Conservation (phyloP, 2,797 vertebrate genomes). For the Myotis planiceps region DNA sequence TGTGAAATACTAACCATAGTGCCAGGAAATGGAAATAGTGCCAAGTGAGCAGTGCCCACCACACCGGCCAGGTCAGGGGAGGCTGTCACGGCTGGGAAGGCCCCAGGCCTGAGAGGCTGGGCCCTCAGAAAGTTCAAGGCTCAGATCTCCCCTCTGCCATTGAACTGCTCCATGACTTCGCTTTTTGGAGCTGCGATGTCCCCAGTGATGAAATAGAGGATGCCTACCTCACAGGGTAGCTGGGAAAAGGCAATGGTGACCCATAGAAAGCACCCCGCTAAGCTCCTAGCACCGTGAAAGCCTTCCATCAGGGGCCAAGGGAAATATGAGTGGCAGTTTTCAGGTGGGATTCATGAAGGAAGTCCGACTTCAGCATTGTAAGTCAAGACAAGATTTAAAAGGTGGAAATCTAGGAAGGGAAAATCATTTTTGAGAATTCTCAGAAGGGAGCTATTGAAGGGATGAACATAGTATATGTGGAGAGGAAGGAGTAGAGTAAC, state of each 20-base stretch:
- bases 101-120: background rate
- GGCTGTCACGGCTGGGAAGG: background rate
- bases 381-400: background rate
- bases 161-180: background rate
- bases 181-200: background rate
- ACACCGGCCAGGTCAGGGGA: background rate
- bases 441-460: background rate
- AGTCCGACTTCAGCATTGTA: background rate
- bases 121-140: background rate
- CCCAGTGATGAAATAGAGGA: background rate
- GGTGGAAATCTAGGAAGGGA: background rate
- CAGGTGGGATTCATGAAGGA: background rate
- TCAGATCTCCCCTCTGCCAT: background rate
- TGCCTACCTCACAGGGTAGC: background rate
- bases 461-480: background rate
- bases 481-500: background rate
- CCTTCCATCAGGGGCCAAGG: background rate
- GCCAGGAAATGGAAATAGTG: background rate
- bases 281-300: background rate
- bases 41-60: background rate
- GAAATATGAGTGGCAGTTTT: background rate
- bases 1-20: background rate
- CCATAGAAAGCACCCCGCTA: background rate
- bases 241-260: background rate
- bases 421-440: conserved; percentile 17